A percentile compares a stretch with the other conserved stretches of the same genome.
Conservation (phyloP, 2,113 vertebrate species). For the Anhinga anhinga region DNA sequence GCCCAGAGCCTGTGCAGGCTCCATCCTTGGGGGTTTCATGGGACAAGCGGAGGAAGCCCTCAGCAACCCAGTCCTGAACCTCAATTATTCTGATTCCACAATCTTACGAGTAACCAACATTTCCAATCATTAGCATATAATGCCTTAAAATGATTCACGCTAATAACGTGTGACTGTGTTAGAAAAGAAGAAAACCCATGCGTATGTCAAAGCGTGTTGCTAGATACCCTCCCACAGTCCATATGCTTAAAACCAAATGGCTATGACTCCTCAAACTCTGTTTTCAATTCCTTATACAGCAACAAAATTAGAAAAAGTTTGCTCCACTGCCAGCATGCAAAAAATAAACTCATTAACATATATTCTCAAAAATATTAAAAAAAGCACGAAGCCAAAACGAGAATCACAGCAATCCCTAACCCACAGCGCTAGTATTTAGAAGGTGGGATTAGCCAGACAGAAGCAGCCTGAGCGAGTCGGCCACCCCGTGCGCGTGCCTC, state of each 20-base stretch:
- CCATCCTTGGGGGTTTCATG: not conserved
- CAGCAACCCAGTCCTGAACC: not conserved
- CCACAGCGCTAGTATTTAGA: not conserved
- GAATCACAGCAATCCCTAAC: not conserved
- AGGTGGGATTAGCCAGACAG: not conserved
- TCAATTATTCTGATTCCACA: not conserved
- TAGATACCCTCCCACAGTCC: conserved; percentile 21
- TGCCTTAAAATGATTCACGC: not conserved
- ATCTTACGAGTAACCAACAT: not conserved
- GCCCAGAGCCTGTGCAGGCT: not conserved
- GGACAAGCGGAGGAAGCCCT: not conserved
- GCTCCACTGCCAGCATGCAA: not conserved
- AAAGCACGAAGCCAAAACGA: fast-evolving
- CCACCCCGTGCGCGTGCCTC: fast-evolving
- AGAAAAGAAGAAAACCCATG: not conserved
- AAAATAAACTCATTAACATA: not conserved
- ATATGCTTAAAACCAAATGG: conserved; percentile 5
- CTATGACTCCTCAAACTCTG: conserved; percentile 5
- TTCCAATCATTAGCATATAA: not conserved
- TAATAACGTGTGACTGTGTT: not conserved
- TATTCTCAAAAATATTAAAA: not conserved
- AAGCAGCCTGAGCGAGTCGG: not conserved
- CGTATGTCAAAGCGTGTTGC: not conserved
- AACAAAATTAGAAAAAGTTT: not conserved
- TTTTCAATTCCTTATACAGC: not conserved